A percentile compares a stretch with the other conserved stretches of the same genome.
Evolutionary conservation across 2,888 invertebrate genomes (phyloP).

Genomic region (Rotaria socialis): DNA sequence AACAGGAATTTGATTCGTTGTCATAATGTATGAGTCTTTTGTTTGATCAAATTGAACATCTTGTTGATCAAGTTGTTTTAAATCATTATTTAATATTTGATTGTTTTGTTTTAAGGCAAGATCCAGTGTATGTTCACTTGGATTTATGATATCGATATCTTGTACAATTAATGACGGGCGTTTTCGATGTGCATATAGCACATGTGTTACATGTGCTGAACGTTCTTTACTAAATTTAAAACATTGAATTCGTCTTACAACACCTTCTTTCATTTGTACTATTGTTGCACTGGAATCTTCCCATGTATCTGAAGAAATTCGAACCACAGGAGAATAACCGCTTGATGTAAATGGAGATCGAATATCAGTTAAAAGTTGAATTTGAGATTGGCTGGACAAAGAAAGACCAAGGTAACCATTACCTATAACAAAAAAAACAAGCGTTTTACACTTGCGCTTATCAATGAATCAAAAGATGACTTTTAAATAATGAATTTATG

Average conservation of each 20-base stretch:
- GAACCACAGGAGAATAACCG: constrained; percentile 11
- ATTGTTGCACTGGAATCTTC: neutral
- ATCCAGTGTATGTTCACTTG: constrained; percentile 59
- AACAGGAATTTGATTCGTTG: constrained; percentile 18
- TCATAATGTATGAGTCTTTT: neutral
- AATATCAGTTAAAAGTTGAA: constrained; percentile 8
- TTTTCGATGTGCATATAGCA: constrained; percentile 71
- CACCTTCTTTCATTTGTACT: constrained; percentile 38
- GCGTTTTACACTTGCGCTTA: too few species aligned
- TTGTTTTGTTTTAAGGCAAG: constrained; percentile 48
- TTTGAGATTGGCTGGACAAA: constrained; percentile 40
- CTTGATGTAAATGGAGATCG: neutral
- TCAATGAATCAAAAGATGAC: too few species aligned
- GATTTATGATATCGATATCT: constrained; percentile 73
- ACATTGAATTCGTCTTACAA: constrained; percentile 42
- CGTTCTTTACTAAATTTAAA: constrained; percentile 38
- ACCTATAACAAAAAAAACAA: constrained; percentile 16
- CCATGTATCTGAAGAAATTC: neutral
- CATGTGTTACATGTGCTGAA: constrained; percentile 41
- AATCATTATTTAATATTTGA: neutral
- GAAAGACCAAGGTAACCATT: constrained; percentile 47
- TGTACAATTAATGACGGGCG: constrained; percentile 76
- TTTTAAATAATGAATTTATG: too few species aligned
- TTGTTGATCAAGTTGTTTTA: neutral
- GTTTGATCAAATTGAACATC: neutral